Base-by-base conservation (phyloP, 2,888 invertebrate species). In the Acholoe squamosa region DNA sequence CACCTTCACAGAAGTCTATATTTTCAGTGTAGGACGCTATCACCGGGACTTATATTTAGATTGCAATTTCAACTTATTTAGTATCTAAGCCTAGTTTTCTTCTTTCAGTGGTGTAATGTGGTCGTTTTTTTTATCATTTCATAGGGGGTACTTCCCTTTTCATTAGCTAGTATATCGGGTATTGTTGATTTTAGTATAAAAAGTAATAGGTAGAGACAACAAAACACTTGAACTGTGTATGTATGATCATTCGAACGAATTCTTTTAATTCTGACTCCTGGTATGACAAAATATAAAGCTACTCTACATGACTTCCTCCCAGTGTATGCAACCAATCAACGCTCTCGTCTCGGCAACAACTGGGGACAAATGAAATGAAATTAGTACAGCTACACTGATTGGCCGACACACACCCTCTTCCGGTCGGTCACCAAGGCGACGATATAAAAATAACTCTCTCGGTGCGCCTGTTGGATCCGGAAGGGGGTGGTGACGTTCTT, bases 211-310 rank as follows among this genome's bases (percentile, higher is more conserved):
- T 25, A 71, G 25, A 28, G 16, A 71, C 71, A 84, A 84, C 84
- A 84, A 34, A 22, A 84, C 84, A 84, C 16, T 14, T 43, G 22
- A 7, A 25, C 16, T 71, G 19, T 71, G 14, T 71, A 71, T 71
- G 34, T 84, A 84, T 84, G 84, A 84, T 84, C 84, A 84, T 84
- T 84, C 84, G 84, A 84, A 84, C 84, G 51, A 84, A 84, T 84
- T 84, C 84, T 84, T 84, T 71, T 84, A 84, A 84, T 84, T 84
- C 34, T 25, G 84, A 84, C 84, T 51, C 84, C 51, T 84, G 84
- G 88, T 88, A 88, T 88, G 88, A 88, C 88, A 88, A 88, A 88
- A 88, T 88, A 88, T 88, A 88, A 88, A 88, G 88, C 88, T 88
- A 88, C 52, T 88, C 54, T 88, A 88, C 34, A 88, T 88, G 88